Evolutionary conservation across 2,888 invertebrate species (phyloP).

Genomic region (Cyclophora punctaria): DNA sequence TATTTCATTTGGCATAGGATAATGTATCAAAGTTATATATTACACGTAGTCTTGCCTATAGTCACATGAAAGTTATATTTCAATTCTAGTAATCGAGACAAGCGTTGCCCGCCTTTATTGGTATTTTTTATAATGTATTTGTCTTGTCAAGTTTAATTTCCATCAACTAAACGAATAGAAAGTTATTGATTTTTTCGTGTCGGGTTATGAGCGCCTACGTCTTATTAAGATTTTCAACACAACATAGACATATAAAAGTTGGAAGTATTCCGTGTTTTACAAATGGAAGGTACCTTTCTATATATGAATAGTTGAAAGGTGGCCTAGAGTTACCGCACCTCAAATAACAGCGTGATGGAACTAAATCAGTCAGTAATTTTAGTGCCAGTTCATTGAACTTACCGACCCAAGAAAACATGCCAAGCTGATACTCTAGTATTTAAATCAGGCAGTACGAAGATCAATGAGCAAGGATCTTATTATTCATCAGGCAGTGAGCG

Average conservation of each 20-base stretch:
- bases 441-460: constrained; percentile 27
- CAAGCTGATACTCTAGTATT: constrained; percentile 9
- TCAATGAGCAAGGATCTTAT: constrained; percentile 65
- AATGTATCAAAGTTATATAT: no score
- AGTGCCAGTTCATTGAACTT: no score
- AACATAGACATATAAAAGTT: background rate
- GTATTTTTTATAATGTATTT: no score
- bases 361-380: background rate
- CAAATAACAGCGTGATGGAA: background rate
- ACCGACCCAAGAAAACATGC: constrained; percentile 3
- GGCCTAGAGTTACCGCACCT: background rate
- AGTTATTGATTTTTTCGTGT: no score
- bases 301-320: background rate
- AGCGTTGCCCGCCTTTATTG: background rate
- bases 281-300: background rate
- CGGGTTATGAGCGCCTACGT: no score
- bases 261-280: background rate
- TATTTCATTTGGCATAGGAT: no score
- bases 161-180: no score
- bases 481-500: constrained; percentile 64
- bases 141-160: no score
- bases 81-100: background rate
- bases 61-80: no score
- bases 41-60: no score
- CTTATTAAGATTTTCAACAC: no score